These are phyloP conservation scores for Propithecus coquereli DNA, from an alignment of 2,113 vertebrate species.

Conservation along the genomic window DNA sequence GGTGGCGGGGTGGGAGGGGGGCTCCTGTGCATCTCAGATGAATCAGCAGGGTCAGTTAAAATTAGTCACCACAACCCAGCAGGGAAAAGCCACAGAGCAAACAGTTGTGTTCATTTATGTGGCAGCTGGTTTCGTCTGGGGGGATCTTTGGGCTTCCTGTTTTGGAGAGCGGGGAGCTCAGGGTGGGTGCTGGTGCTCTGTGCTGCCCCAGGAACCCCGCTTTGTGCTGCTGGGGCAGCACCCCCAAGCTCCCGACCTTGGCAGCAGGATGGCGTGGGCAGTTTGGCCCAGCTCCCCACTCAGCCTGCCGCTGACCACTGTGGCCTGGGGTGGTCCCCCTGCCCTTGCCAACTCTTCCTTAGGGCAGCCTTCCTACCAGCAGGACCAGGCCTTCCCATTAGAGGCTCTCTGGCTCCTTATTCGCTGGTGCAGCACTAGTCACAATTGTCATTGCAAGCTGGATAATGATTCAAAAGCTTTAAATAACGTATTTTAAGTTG, in stretches of 20 bases:
- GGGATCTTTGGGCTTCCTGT: not conserved
- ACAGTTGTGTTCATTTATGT: fast-evolving
- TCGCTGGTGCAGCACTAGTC: no score
- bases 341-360: not conserved
- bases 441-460: not conserved
- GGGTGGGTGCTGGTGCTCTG: not conserved
- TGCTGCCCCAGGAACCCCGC: not conserved
- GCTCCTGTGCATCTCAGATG: not conserved
- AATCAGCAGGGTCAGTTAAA: not conserved
- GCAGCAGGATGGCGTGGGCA: no score
- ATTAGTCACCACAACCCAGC: not conserved
- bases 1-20: not conserved
- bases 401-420: not conserved
- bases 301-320: no score
- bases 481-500: not conserved
- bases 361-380: fast-evolving
- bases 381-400: not conserved
- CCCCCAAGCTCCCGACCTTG: not conserved
- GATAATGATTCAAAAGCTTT: not conserved
- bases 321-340: not conserved
- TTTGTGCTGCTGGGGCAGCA: not conserved
- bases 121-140: not conserved
- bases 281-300: not conserved
- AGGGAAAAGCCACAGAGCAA: not conserved
- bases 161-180: not conserved